Evolutionary conservation across 1,140 invertebrate species (phyloP), one percentile per base, ranked within the genome.

Genomic region (Brachionus paranguensis): DNA sequence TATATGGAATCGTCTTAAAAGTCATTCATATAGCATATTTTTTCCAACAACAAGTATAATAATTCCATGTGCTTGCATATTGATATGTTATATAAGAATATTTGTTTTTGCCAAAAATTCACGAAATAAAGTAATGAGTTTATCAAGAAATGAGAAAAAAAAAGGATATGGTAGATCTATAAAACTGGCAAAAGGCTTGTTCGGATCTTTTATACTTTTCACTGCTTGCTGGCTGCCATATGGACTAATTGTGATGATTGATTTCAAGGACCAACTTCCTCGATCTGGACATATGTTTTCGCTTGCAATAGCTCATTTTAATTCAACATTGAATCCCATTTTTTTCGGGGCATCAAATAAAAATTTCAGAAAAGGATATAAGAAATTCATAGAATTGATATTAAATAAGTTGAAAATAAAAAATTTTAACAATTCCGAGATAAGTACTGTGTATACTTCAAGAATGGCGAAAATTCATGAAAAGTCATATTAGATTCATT

Each of bases 11-110:
- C 60, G 85, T 33, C 83, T 45, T n/a, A 72, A 78, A 37, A 85
- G 65, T 70, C 81, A 84, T 60, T 50, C 55, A 5, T 85, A 85
- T 50, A 85, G 83, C 10, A 70, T 85, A 37, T 85, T 85, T 37
- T 85, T 85, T 65, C 53, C 76, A 20, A 60, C 78, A 27, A 29
- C n/a, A 12, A 74, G 78, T 24, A 74, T 78, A 12, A 17, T 79
- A 5, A 55, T 79, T 43, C 78, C 78, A 37, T 79, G 47, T 43
- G 27, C 53, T 17, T 79, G 17, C 33, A 79, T 79, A 7, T 55
- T 79, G 14, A 24, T 79, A 11, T 79, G 47, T 8, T 79, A 79
- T 12, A n/a, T 79, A 3, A 79, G n/a, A 79, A 79, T 79, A 60
- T 79, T 79, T 45, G 41, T 79, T 10, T 79, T 79, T 45, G 78